phyloP scores from a whole-genome alignment of 2,113 vertebrate genomes.

The Dipodomys spectabilis region DNA sequence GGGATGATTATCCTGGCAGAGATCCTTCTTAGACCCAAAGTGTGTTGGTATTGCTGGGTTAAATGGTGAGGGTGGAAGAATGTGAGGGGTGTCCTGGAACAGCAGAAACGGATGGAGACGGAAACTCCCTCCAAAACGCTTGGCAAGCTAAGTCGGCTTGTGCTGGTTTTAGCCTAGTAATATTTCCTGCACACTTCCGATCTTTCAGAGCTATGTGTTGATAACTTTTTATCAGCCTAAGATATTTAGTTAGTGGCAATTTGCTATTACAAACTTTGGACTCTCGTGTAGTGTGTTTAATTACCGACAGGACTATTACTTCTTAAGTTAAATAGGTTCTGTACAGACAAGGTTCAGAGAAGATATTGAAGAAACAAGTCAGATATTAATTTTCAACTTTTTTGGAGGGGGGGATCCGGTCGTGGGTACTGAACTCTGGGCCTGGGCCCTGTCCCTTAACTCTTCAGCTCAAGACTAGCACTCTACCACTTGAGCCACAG shows the following conservation, averaged over 20 bases:
- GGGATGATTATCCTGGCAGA: neutral
- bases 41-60: neutral
- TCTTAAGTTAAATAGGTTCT: neutral
- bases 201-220: neutral
- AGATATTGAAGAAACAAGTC: neutral
- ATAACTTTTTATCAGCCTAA: neutral
- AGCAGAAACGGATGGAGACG: neutral
- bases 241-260: neutral
- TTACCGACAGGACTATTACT: neutral
- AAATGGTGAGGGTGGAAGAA: neutral
- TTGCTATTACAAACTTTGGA: neutral
- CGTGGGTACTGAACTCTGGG: too few species aligned
- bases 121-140: neutral
- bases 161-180: neutral
- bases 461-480: too few species aligned
- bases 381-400: neutral
- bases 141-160: neutral
- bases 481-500: too few species aligned
- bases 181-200: neutral
- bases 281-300: neutral
- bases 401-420: too few species aligned
- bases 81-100: rapidly evolving
- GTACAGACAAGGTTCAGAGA: neutral
- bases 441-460: too few species aligned
- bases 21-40: too few species aligned